Percentiles rank a stretch among this genome's conserved stretches.
Conservation (phyloP, 2,888 invertebrate genomes). For the Fragum whitleyi region DNA sequence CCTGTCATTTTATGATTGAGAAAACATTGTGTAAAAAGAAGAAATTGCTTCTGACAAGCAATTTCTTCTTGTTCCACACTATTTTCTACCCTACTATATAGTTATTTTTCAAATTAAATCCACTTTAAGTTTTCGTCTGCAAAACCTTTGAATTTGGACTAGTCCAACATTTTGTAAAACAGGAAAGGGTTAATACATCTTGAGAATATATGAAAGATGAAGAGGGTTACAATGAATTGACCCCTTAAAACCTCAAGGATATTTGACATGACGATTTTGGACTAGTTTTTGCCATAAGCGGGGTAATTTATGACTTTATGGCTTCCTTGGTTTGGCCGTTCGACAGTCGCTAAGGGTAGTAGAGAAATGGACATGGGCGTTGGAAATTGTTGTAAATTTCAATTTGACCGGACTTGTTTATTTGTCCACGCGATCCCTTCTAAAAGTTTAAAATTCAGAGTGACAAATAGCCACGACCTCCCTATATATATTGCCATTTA, state of each 20-base stretch:
- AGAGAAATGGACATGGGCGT: constrained; percentile 21
- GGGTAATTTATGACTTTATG: constrained; percentile 59
- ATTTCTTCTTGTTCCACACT: too few species aligned
- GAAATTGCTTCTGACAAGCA: too few species aligned
- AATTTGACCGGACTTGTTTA: constrained; percentile 35
- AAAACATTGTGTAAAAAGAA: too few species aligned
- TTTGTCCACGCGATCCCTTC: constrained; percentile 14
- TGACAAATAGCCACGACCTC: not conserved
- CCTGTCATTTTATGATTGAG: too few species aligned
- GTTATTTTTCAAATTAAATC: too few species aligned
- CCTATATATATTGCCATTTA: not conserved
- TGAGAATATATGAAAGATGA: too few species aligned
- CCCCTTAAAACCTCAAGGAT: constrained; percentile 27
- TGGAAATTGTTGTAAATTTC: constrained; percentile 29
- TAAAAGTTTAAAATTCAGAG: constrained; percentile 16
- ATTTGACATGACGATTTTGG: constrained; percentile 52
- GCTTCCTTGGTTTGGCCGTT: constrained; percentile 42
- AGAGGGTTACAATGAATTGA: constrained; percentile 58
- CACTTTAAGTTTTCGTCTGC: too few species aligned
- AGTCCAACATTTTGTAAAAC: too few species aligned
- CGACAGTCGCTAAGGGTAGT: constrained; percentile 43
- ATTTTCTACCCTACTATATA: too few species aligned
- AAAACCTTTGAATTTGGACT: too few species aligned
- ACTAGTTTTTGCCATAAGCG: constrained; percentile 22
- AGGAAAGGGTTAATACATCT: too few species aligned